Percentiles rank a stretch among this genome's conserved stretches.
These are phyloP conservation scores for Arge pagana DNA, from an alignment of 2,888 invertebrate genomes.

Conservation along the genomic window DNA sequence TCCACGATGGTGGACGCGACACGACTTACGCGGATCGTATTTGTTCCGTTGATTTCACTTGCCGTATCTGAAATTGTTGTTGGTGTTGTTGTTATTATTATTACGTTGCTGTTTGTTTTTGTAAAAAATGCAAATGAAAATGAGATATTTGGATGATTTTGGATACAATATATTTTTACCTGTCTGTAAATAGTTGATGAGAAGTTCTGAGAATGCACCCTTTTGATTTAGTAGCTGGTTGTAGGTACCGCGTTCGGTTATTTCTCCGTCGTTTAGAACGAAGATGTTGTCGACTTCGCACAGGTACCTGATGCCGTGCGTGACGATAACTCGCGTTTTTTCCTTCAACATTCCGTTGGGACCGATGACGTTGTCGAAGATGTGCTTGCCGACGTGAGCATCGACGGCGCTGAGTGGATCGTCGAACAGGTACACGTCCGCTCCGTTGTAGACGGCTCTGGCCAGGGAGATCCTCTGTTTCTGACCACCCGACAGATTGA, in stretches of 20 bases:
- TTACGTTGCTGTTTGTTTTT: no score
- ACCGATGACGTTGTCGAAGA: conserved; percentile 92
- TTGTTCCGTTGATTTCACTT: no score
- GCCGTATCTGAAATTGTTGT: no score
- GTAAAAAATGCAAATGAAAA: conserved; percentile 56
- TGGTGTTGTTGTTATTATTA: no score
- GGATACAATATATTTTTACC: conserved; percentile 58
- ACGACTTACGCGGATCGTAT: no score
- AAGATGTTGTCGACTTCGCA: conserved; percentile 89
- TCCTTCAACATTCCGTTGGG: conserved; percentile 73
- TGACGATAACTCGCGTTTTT: conserved; percentile 90
- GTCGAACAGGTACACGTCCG: conserved; percentile 90
- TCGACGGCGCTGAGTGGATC: conserved; percentile 97
- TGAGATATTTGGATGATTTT: no score
- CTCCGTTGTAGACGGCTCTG: conserved; percentile 85
- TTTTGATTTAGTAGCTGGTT: conserved; percentile 84
- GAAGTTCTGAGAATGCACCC: conserved; percentile 84
- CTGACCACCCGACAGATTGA: conserved; percentile 87
- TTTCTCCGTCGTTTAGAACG: conserved; percentile 84
- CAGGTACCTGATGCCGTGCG: conserved; percentile 92
- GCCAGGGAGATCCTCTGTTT: conserved; percentile 91
- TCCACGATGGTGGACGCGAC: no score
- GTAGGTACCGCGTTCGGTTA: conserved; percentile 91
- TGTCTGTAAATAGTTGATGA: conserved; percentile 79
- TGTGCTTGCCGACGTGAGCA: conserved; percentile 96